A percentile compares a stretch with the other conserved stretches of the same genome.
phyloP scores from a whole-genome alignment of 37 sponge, comb jelly and placozoan species.

The Beroe ovata region DNA sequence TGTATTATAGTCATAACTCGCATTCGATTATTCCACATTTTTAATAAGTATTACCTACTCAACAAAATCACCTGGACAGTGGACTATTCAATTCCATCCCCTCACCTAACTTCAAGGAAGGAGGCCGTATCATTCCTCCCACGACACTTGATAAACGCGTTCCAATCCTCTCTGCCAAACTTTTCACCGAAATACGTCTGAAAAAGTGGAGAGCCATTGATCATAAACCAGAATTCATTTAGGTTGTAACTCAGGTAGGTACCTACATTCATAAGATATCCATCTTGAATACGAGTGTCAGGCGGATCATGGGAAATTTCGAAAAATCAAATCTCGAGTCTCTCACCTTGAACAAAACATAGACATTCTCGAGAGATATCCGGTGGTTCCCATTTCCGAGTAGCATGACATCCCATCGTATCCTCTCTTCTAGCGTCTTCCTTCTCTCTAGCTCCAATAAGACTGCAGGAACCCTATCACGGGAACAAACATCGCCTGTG shows the following conservation, averaged over 20 bases:
- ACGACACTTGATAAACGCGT: neutral
- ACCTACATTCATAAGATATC: too few relatives aligned
- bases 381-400: neutral
- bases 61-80: too few relatives aligned
- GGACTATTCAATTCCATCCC: too few relatives aligned
- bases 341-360: constrained; percentile 27
- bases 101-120: constrained; percentile 28
- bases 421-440: neutral
- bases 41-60: too few relatives aligned
- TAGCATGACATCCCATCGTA: constrained; percentile 12
- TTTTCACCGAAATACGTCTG: constrained; percentile 50
- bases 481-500: neutral
- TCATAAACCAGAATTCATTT: too few relatives aligned
- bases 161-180: constrained; percentile 44
- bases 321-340: neutral
- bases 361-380: neutral
- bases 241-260: too few relatives aligned
- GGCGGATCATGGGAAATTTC: too few relatives aligned
- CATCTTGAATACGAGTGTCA: too few relatives aligned
- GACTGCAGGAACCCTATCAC: neutral
- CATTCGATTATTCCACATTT: too few relatives aligned
- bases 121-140: neutral
- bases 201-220: too few relatives aligned
- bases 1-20: too few relatives aligned
- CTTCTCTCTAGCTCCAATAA: constrained; percentile 8